Conservation (phyloP, 2,113 vertebrate genomes). For the Embiotoca jacksoni region DNA sequence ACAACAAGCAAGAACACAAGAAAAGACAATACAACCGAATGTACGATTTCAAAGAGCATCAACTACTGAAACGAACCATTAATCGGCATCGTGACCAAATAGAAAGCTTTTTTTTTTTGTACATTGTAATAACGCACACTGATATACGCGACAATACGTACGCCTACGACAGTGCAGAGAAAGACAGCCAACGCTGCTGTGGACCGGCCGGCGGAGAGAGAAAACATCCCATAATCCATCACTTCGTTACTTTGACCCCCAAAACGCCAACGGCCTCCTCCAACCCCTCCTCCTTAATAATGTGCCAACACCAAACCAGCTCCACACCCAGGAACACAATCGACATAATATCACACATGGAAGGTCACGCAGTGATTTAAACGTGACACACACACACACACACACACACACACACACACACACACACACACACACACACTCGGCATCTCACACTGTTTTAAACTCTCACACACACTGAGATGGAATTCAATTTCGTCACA, state of each 20-base stretch:
- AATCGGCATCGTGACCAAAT: too few relatives aligned
- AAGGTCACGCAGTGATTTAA: conserved; percentile 54
- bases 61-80: too few relatives aligned
- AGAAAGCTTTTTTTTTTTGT: too few relatives aligned
- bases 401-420: conserved; percentile 22
- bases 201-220: not conserved
- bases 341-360: conserved; percentile 28
- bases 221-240: conserved; percentile 42
- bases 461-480: conserved; percentile 1
- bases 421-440: conserved; percentile 19
- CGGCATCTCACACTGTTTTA: not conserved
- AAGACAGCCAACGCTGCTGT: not conserved
- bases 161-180: not conserved
- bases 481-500: conserved; percentile 43
- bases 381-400: conserved; percentile 19
- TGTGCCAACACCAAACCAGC: not conserved
- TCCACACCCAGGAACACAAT: conserved; percentile 15
- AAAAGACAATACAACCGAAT: too few relatives aligned
- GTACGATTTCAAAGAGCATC: too few relatives aligned
- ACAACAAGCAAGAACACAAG: too few relatives aligned
- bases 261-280: conserved; percentile 19
- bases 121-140: too few relatives aligned
- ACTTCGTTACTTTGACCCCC: conserved; percentile 36
- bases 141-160: too few relatives aligned
- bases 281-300: conserved; percentile 30